Evolutionary conservation across 1,140 invertebrate species (phyloP).

Genomic region (Aphaenogaster floridana): DNA sequence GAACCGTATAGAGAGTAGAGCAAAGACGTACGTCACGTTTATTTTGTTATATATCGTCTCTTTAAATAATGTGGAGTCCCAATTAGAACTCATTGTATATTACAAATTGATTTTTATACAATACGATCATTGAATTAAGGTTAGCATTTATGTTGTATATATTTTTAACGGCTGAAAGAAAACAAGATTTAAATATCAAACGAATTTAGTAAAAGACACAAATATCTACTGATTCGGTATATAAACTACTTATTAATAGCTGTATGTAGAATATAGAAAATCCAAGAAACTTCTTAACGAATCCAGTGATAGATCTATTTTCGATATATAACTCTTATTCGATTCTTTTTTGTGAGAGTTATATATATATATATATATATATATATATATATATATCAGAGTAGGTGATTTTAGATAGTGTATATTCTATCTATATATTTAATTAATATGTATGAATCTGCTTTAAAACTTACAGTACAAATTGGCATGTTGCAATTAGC

Average conservation of each 20-base stretch:
- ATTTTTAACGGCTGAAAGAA: slow-evolving; percentile 14
- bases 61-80: slow-evolving; percentile 54
- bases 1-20: slow-evolving; percentile 46
- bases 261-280: slow-evolving; percentile 25
- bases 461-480: slow-evolving; percentile 61
- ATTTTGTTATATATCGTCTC: slow-evolving; percentile 71
- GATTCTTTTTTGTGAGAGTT: slow-evolving; percentile 34
- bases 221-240: not conserved
- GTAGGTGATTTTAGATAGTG: slow-evolving; percentile 23
- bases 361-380: slow-evolving; percentile 18
- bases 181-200: slow-evolving; percentile 30
- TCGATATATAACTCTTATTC: slow-evolving; percentile 26
- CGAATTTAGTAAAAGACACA: not conserved
- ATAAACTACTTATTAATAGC: slow-evolving; percentile 23
- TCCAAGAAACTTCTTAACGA: not conserved
- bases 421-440: slow-evolving; percentile 51
- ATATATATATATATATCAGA: not conserved
- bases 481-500: slow-evolving; percentile 54
- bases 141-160: slow-evolving; percentile 42
- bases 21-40: slow-evolving; percentile 64
- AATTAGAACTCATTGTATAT: slow-evolving; percentile 33
- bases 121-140: slow-evolving; percentile 25
- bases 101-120: slow-evolving; percentile 50
- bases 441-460: slow-evolving; percentile 49
- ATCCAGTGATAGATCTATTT: slow-evolving; percentile 48